Evolutionary conservation across 1,140 invertebrate species (phyloP), one percentile per base, ranked within the genome.

Genomic region (Cotesia vestalis): DNA sequence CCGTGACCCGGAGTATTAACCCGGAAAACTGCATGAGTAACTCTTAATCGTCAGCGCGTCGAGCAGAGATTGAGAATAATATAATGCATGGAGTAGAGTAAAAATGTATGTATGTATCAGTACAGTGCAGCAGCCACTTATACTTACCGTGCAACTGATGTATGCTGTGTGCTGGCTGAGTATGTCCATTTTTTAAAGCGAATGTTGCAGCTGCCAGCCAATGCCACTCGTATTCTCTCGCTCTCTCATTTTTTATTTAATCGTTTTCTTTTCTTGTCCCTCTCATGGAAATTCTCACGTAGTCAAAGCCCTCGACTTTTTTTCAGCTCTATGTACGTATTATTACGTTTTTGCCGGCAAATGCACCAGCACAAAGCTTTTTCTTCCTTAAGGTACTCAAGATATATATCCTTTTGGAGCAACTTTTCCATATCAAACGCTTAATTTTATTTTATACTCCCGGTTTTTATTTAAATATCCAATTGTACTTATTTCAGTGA

Each of bases 181-280:
- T 57, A 66, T 53, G 34, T 59, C n/a, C 12, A 20, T 70, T 51
- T 72, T 51, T 72, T 66, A 14, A 55, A 59, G 67, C 62, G 62
- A 69, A 69, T 71, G 69, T 57, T 71, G 61, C 69, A 72, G 70
- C 70, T 72, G 70, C 70, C 55, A 59, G 40, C 6, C 40, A 46
- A 46, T 46, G 40, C 40, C 40, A 46, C 40, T 46, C 40, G 40
- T 46, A 46, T 46, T 46, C 40, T 46, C 40, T 46, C 6, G 6
- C 40, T 46, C 40, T 46, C 8, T 27, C 40, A 9, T 46, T 46
- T 46, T 46, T 46, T 11, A 6, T 6, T 46, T 60, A 14, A 6
- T 51, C 17, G n/a, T 27, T 17, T 38, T 61, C 67, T 36, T 17
- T 64, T 52, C 35, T 62, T 5, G 38, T 27, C 35, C 62, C 60